Evolutionary conservation across 2,113 vertebrate genomes (phyloP), one percentile per base, ranked within the genome.

Genomic region (Sorex araneus): DNA sequence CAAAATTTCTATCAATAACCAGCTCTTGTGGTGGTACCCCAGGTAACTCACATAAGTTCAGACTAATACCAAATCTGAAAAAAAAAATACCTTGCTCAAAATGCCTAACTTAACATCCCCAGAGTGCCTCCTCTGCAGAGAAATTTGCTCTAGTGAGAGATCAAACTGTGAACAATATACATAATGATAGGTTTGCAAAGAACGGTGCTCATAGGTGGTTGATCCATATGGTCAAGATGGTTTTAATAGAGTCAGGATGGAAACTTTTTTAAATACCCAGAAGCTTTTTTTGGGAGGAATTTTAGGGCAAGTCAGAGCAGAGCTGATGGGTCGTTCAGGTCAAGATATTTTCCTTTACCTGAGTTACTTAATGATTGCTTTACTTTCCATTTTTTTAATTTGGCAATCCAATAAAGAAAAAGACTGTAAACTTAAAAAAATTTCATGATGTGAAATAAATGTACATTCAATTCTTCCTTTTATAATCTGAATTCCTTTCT

Each of bases 251-350:
- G n/a, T 87, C 63, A 9, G 23, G 84, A 27, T 90, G 83, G 71
- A 82, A 92, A 64, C 79, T 85, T 91, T 34, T 83, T 86, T 83
- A 87, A 78, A 71, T 45, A 64, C 81, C 84, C 74, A 54, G 71
- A 75, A 84, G n/a, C 76, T 57, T 63, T 16, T 93, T 92, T 66
- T 89, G 84, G 80, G 86, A 93, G 77, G 47, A 70, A n/a, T 23
- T 73, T 36, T 91, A 50, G 87, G 79, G 76, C 83, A 78, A 89
- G 87, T 94, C 91, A 81, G 45, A 73, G 27, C 71, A 77, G 94
- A 81, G 74, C 93, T 95, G 84, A 81, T 94, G 79, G 91, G 91
- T 91, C 92, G 93, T 95, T 97, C 95, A 96, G 96, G 96, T 96
- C 88, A 96, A 95, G 92, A 95, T 87, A 16, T 76, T 94, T 96